These are phyloP conservation scores for Uropetala carovei DNA, from an alignment of 2,888 invertebrate genomes.

Conservation along the genomic window DNA sequence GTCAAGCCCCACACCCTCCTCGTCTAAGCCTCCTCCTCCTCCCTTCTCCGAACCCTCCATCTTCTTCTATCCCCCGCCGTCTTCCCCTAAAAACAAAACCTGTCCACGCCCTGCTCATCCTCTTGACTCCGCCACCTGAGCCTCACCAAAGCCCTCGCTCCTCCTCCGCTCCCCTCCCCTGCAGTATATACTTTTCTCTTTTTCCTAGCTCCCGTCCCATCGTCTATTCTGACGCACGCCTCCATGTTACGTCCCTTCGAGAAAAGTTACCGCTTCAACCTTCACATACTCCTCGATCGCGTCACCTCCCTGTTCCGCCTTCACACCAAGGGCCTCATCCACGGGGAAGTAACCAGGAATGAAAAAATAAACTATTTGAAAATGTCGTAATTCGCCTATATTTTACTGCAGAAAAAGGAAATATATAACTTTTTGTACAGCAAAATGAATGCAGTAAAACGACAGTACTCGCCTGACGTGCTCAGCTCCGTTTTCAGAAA, in stretches of 20 bases:
- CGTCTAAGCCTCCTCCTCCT: too few relatives aligned
- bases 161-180: background rate
- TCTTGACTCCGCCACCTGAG: background rate
- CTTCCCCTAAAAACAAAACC: background rate
- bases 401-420: too few relatives aligned
- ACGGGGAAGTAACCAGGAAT: too few relatives aligned
- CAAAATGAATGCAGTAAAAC: too few relatives aligned
- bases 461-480: too few relatives aligned
- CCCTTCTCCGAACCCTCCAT: background rate
- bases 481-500: too few relatives aligned
- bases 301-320: background rate
- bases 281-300: background rate
- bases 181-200: background rate
- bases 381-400: too few relatives aligned
- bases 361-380: too few relatives aligned
- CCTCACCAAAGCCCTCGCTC: background rate
- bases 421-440: too few relatives aligned
- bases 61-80: background rate
- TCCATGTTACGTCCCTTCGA: background rate
- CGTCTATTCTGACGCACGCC: too few relatives aligned
- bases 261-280: background rate
- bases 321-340: too few relatives aligned
- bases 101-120: conserved; percentile 1
- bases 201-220: too few relatives aligned
- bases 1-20: background rate